Conservation (phyloP, 2,113 vertebrate genomes). For the Uria aalge region DNA sequence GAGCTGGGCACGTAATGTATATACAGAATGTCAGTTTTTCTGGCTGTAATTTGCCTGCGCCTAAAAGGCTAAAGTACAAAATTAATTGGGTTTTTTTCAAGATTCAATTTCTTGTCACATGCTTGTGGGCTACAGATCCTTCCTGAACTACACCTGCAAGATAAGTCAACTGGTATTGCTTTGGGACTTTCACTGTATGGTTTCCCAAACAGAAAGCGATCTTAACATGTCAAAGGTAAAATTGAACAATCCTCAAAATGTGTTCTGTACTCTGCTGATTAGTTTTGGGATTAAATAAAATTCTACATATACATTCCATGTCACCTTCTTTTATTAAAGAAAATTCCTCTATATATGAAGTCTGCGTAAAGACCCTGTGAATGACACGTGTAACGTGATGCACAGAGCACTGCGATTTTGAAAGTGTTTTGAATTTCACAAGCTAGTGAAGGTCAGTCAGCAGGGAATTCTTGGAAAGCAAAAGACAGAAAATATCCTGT, state of each 20-base stretch:
- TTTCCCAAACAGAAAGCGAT: not conserved
- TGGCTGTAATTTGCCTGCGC: not conserved
- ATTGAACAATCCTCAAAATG: not conserved
- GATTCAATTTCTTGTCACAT: not conserved
- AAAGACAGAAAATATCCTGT: not conserved
- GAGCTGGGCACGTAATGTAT: not conserved
- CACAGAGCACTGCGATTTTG: not conserved
- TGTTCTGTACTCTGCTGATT: not conserved
- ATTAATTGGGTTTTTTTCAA: not conserved
- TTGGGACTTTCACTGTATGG: not conserved
- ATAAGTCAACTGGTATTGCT: not conserved
- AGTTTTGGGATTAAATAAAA: not conserved
- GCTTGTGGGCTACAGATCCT: not conserved
- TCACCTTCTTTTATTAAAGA: not conserved
- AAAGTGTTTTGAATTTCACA: not conserved
- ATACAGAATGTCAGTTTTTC: not conserved
- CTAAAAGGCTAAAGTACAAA: not conserved
- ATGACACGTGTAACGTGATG: fast-evolving
- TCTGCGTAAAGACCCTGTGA: not conserved
- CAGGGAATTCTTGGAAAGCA: not conserved
- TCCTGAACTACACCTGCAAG: not conserved
- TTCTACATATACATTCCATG: not conserved
- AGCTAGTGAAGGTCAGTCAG: not conserved
- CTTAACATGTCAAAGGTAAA: not conserved
- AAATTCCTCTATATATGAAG: not conserved